Percentiles rank a stretch among this genome's conserved stretches.
phyloP scores from a whole-genome alignment of 2,888 invertebrate species.

The Tachystola acroxantha region DNA sequence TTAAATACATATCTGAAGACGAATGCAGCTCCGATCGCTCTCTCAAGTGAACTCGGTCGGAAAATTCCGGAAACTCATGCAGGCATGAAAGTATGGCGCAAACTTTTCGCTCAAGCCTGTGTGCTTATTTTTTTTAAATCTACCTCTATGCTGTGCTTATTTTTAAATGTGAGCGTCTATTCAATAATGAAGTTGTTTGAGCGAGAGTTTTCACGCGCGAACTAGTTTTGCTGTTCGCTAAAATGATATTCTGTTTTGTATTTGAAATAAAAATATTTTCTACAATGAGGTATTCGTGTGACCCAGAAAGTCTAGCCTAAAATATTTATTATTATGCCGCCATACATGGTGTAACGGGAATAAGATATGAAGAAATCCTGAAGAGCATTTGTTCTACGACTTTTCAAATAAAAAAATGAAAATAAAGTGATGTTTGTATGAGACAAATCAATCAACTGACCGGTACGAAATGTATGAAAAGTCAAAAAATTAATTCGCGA shows the following conservation, averaged over 20 bases:
- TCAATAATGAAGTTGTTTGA: slow-evolving; percentile 2
- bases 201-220: not conserved
- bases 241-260: not conserved
- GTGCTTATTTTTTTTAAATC: slow-evolving; percentile 21
- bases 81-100: slow-evolving; percentile 23
- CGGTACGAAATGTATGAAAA: too few relatives aligned
- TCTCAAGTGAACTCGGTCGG: slow-evolving; percentile 44
- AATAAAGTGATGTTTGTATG: too few relatives aligned
- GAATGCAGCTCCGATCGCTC: slow-evolving; percentile 29
- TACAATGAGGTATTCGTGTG: too few relatives aligned
- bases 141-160: slow-evolving; percentile 24
- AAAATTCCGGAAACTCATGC: slow-evolving; percentile 59
- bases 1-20: slow-evolving; percentile 2
- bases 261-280: not conserved
- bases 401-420: too few relatives aligned
- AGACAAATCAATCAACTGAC: too few relatives aligned
- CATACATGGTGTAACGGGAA: too few relatives aligned
- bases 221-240: slow-evolving; percentile 1
- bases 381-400: too few relatives aligned
- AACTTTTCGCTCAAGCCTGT: slow-evolving; percentile 34
- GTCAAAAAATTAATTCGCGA: too few relatives aligned
- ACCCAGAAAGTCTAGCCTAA: too few relatives aligned
- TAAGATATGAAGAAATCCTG: too few relatives aligned
- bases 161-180: slow-evolving; percentile 12
- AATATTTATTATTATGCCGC: too few relatives aligned